Evolutionary conservation across 1,140 invertebrate species (phyloP).

Genomic region (Dendroctonus valens): DNA sequence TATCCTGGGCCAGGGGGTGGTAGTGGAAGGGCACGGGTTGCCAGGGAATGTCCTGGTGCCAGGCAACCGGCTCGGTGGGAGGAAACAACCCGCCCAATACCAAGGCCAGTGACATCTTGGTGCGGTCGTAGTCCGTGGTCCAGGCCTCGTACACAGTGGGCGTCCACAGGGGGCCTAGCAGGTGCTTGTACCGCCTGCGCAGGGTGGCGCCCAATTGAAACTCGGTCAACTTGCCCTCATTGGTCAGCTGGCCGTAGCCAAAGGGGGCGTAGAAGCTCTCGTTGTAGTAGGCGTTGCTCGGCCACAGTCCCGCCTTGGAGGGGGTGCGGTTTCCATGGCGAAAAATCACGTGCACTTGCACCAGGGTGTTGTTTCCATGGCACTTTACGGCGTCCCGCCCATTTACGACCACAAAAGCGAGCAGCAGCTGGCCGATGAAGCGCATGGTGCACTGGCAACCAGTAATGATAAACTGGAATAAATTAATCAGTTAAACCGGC

Average conservation of each 20-base stretch:
- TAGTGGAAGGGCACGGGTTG: conserved; percentile 71
- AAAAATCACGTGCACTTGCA: conserved; percentile 18
- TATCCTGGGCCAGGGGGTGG: conserved; percentile 57
- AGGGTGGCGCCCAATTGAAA: conserved; percentile 63
- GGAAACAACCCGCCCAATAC: conserved; percentile 36
- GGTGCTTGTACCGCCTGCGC: conserved; percentile 59
- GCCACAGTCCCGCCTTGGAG: conserved; percentile 55
- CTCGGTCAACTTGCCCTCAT: conserved; percentile 51
- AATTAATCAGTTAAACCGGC: background rate
- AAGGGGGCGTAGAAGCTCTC: conserved; percentile 60
- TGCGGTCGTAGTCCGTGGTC: conserved; percentile 34
- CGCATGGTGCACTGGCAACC: background rate
- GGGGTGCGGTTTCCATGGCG: conserved; percentile 78
- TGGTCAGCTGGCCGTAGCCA: conserved; percentile 69
- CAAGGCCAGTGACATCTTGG: conserved; percentile 33
- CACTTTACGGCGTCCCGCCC: background rate
- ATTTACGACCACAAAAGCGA: background rate
- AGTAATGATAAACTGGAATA: background rate
- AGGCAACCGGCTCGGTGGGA: conserved; percentile 19
- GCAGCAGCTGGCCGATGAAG: background rate
- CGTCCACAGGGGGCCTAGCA: conserved; percentile 52
- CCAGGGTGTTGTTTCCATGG: conserved; percentile 6
- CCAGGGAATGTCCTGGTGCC: conserved; percentile 58
- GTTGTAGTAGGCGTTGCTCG: conserved; percentile 60
- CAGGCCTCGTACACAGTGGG: conserved; percentile 56